These are phyloP conservation scores for Scaptomyza hsui DNA, from an alignment of 1,140 invertebrate genomes.

Conservation along the genomic window DNA sequence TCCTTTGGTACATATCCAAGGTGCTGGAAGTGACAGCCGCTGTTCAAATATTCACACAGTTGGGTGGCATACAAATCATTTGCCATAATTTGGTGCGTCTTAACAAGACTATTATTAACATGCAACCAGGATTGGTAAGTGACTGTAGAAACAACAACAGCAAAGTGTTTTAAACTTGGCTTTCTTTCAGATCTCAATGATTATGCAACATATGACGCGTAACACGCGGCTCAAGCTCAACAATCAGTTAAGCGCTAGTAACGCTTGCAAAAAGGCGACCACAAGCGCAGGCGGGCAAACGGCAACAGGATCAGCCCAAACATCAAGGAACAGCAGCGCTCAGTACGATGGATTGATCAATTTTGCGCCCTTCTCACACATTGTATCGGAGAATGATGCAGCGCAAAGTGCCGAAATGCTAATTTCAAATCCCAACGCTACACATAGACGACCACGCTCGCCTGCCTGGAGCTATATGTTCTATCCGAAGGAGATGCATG, in stretches of 20 bases:
- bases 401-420: slow-evolving; percentile 94
- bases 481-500: slow-evolving; percentile 94
- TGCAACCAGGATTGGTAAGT: slow-evolving; percentile 83
- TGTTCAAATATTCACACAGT: slow-evolving; percentile 87
- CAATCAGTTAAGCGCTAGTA: slow-evolving; percentile 49
- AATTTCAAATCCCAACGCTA: slow-evolving; percentile 90
- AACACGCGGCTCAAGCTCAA: slow-evolving; percentile 73
- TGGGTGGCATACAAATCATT: slow-evolving; percentile 87
- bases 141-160: not conserved
- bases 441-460: slow-evolving; percentile 92
- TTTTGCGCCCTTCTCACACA: slow-evolving; percentile 93
- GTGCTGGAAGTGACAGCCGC: slow-evolving; percentile 89
- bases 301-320: slow-evolving; percentile 44
- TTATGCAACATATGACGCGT: slow-evolving; percentile 88
- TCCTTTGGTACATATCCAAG: slow-evolving; percentile 90
- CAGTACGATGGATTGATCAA: slow-evolving; percentile 90
- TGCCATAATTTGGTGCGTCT: slow-evolving; percentile 87
- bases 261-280: slow-evolving; percentile 58
- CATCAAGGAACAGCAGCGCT: slow-evolving; percentile 57
- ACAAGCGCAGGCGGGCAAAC: slow-evolving; percentile 38
- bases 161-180: not conserved
- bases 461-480: slow-evolving; percentile 97
- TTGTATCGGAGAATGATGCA: slow-evolving; percentile 92
- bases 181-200: slow-evolving; percentile 84
- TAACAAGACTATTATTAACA: slow-evolving; percentile 84